Evolutionary conservation across 23 tunicate species (phyloP).

Genomic region (Trididemnum miniatum): DNA sequence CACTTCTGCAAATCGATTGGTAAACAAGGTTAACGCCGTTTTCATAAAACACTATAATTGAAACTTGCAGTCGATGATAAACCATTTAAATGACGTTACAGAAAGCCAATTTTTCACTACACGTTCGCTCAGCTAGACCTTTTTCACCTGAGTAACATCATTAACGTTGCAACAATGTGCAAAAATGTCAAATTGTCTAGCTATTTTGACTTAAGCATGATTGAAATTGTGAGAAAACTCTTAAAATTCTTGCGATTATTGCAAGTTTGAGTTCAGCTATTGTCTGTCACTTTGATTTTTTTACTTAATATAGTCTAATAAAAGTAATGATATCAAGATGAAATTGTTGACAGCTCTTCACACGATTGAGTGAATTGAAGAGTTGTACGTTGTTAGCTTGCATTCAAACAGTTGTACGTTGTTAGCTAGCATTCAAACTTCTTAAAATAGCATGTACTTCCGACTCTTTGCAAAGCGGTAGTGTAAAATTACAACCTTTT

Average conservation of each 20-base stretch:
- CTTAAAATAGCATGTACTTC: no score
- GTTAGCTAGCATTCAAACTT: no score
- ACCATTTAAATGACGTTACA: conserved; percentile 21
- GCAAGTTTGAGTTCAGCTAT: not conserved
- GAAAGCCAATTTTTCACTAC: not conserved
- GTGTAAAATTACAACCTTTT: not conserved
- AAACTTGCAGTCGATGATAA: conserved; percentile 38
- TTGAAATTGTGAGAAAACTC: conserved; percentile 1
- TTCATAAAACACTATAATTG: conserved; percentile 45
- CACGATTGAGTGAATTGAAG: no score
- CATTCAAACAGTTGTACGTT: no score
- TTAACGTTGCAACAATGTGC: not conserved
- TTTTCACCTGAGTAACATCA: conserved; percentile 3
- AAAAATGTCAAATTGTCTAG: conserved; percentile 1
- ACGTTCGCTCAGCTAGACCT: not conserved
- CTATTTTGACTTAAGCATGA: not conserved
- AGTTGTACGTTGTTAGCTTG: no score
- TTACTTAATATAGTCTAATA: no score
- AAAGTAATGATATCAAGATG: no score
- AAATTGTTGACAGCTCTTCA: no score
- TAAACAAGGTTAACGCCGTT: conserved; percentile 42
- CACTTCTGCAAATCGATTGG: conserved; percentile 16
- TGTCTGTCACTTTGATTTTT: no score
- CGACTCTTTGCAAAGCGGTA: no score
- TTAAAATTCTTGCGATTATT: not conserved